These are phyloP conservation scores for Ormyrus nitidulus DNA, from an alignment of 2,888 invertebrate genomes.

Conservation along the genomic window DNA sequence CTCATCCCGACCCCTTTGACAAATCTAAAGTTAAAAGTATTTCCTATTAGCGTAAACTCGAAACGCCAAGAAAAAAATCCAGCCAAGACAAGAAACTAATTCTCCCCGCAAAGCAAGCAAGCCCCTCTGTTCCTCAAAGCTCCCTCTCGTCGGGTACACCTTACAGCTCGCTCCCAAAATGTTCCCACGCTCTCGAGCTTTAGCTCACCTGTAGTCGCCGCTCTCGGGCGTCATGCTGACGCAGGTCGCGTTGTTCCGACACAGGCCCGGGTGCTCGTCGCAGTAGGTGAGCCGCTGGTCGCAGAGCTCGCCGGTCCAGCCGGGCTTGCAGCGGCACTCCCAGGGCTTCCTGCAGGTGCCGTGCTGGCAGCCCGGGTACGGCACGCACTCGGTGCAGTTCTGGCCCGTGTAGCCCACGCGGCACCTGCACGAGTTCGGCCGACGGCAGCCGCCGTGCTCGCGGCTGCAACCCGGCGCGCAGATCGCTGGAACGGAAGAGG, in stretches of 20 bases:
- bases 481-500: slow-evolving; percentile 79
- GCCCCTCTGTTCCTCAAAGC: no score
- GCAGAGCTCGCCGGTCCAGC: slow-evolving; percentile 95
- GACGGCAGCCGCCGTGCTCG: slow-evolving; percentile 89
- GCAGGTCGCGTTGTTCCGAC: slow-evolving; percentile 89
- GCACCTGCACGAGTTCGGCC: slow-evolving; percentile 89
- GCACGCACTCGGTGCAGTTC: slow-evolving; percentile 84
- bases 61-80: no score
- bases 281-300: slow-evolving; percentile 93
- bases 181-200: no score
- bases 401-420: slow-evolving; percentile 92
- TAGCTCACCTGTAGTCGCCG: slow-evolving; percentile 82
- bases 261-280: slow-evolving; percentile 84
- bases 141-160: no score
- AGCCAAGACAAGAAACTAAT: no score
- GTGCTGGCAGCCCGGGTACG: slow-evolving; percentile 92
- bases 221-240: slow-evolving; percentile 86
- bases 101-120: no score
- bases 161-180: no score
- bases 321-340: slow-evolving; percentile 92
- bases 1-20: no score
- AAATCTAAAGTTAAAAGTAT: no score
- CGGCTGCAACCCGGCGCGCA: slow-evolving; percentile 89
- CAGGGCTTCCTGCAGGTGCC: slow-evolving; percentile 91
- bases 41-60: no score